Percentiles rank a stretch among this genome's conserved stretches.
phyloP scores from a whole-genome alignment of 2,797 vertebrate genomes.

The Borostomias antarcticus region DNA sequence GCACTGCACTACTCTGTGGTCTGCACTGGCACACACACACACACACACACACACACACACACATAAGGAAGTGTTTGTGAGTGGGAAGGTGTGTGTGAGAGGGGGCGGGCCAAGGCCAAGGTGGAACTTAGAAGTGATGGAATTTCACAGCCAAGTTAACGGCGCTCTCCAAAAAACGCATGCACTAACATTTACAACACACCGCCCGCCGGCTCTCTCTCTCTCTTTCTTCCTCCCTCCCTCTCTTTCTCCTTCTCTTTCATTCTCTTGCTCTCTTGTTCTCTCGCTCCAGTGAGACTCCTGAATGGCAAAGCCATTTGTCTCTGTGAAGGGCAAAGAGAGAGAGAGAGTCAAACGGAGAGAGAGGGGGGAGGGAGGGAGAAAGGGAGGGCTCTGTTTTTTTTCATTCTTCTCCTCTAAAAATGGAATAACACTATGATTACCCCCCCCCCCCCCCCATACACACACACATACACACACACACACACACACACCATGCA shows the following conservation, averaged over 20 bases:
- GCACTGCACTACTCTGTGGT: too few relatives aligned
- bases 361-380: constrained; percentile 18
- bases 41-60: constrained; percentile 2
- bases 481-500: constrained; percentile 21
- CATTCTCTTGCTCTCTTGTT: neutral
- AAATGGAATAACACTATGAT: constrained; percentile 80
- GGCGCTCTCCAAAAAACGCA: constrained; percentile 63
- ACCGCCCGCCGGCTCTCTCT: constrained; percentile 47
- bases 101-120: constrained; percentile 67
- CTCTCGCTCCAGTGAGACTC: constrained; percentile 64
- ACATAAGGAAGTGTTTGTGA: constrained; percentile 12
- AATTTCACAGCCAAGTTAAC: constrained; percentile 74
- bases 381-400: constrained; percentile 11
- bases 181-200: constrained; percentile 79
- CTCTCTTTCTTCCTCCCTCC: constrained; percentile 3
- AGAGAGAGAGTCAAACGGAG: constrained; percentile 47
- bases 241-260: neutral
- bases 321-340: constrained; percentile 79
- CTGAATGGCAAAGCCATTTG: constrained; percentile 82
- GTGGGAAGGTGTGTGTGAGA: constrained; percentile 39
- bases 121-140: constrained; percentile 78
- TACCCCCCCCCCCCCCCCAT: constrained; percentile 58
- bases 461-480: neutral
- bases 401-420: constrained; percentile 43
- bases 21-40: neutral